Evolutionary conservation across 1,140 invertebrate genomes (phyloP), one percentile per base, ranked within the genome.

Genomic region (Lordiphosa mommai): DNA sequence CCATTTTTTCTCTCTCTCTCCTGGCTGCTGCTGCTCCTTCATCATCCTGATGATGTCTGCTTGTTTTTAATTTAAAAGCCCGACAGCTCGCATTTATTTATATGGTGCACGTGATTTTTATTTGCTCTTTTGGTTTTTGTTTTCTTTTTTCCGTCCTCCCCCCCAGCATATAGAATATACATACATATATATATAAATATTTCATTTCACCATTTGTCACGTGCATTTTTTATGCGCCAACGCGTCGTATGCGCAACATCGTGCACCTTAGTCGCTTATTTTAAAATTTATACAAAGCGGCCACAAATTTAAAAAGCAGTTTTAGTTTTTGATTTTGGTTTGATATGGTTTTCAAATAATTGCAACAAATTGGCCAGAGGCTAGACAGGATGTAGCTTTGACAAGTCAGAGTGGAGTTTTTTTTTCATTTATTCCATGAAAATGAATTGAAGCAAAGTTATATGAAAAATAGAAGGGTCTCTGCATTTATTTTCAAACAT

Each of bases 121-220:
- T 74, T 52, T 23, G 20, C 20, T 23, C 20, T 23, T 4, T 1
- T 23, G 20, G 0, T 23, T 23, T 23, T 23, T 23, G 20, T 23
- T 23, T 23, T 4, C 6, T 23, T 23, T 0, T 23, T 23, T 23
- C 4, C 4, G 3, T 5, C 3, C 20, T 5, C 20, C 20, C 20
- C 1, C 16, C 16, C 6, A 5, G 5, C 20, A 23, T 23, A 23
- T 23, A 50, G 34, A 30, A 16, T 51, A 38, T 13, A 23, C 10
- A 16, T 41, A 16, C 51, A 50, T 46, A 40, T 46, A 52, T 49
- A 71, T 63, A 80, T 80, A 76, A 82, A 80, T 80, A 72, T 82
- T 82, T 77, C 58, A 82, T 82, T 82, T 77, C 27, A 38, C 77
- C 77, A 84, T 84, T 84, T 84, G 77, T 84, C 77, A 84, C 77